Percentiles rank a stretch among this genome's conserved stretches.
These are phyloP conservation scores for Mastacembelus armatus DNA, from an alignment of 2,797 vertebrate genomes.

Conservation along the genomic window DNA sequence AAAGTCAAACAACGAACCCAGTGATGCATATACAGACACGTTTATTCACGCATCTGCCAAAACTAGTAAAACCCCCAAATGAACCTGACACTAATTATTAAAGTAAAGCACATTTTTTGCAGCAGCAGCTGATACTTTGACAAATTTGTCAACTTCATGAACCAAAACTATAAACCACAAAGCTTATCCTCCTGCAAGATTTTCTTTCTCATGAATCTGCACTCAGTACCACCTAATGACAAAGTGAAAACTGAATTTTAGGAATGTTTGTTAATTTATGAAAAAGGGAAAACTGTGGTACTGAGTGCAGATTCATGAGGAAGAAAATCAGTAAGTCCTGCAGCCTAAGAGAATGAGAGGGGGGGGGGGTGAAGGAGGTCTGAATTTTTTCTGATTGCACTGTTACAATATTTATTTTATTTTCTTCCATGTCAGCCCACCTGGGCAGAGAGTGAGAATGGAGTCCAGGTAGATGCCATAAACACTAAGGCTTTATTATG, in stretches of 20 bases:
- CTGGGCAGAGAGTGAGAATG: conserved; percentile 51
- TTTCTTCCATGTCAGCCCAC: conserved; percentile 39
- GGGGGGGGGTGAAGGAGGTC: too few relatives aligned
- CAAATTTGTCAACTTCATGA: conserved; percentile 10
- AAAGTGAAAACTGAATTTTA: too few relatives aligned
- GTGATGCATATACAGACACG: neutral
- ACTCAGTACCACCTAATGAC: too few relatives aligned
- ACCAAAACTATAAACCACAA: conserved; percentile 14
- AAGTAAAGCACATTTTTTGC: conserved; percentile 9
- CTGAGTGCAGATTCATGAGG: too few relatives aligned
- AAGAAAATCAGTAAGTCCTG: too few relatives aligned
- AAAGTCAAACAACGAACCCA: conserved; percentile 6
- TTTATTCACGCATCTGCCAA: conserved; percentile 5
- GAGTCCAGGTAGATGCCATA: conserved; percentile 61
- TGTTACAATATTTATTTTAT: conserved; percentile 57
- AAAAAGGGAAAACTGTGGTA: too few relatives aligned
- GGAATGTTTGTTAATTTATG: too few relatives aligned
- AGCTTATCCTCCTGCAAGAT: neutral
- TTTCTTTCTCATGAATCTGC: too few relatives aligned
- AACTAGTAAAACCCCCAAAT: neutral
- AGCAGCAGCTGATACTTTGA: conserved; percentile 1
- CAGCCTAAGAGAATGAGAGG: too few relatives aligned
- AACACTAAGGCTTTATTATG: conserved; percentile 72
- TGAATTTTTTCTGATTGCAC: too few relatives aligned
- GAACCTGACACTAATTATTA: neutral